Conservation (phyloP, 2,797 vertebrate species). For the Melanotaenia maccullochi region DNA sequence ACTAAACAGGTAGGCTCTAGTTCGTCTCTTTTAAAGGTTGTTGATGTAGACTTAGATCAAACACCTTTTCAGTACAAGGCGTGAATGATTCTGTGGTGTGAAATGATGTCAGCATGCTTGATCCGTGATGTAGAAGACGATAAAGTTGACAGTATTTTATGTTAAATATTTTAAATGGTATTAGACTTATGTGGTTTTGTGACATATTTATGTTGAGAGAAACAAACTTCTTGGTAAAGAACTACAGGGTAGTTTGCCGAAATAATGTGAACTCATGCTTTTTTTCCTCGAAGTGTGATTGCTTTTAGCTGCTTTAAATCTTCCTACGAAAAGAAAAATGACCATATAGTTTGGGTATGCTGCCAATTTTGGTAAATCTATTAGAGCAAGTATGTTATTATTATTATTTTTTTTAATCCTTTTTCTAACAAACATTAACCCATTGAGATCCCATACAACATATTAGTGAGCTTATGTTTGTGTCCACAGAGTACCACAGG, state of each 20-base stretch:
- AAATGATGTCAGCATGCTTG: neutral
- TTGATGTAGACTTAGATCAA: neutral
- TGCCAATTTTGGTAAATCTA: neutral
- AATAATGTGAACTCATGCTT: neutral
- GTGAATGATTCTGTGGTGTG: neutral
- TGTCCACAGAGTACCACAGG: neutral
- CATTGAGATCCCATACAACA: neutral
- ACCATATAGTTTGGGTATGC: neutral
- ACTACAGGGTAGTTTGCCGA: too few relatives aligned
- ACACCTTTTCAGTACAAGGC: neutral
- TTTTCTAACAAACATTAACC: neutral
- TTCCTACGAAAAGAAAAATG: neutral
- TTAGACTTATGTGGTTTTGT: too few relatives aligned
- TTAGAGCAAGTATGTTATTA: neutral
- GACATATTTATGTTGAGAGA: too few relatives aligned
- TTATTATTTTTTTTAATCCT: neutral
- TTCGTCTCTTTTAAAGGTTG: neutral
- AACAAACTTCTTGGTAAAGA: too few relatives aligned
- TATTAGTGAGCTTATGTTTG: neutral
- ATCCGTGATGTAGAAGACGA: neutral
- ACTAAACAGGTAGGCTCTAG: neutral
- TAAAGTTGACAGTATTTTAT: neutral
- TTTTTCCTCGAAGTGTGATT: too few relatives aligned
- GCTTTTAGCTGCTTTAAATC: neutral
- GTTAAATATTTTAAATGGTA: too few relatives aligned